Base-by-base conservation (phyloP, 2,888 invertebrate genomes). In the Poecilobothrus nobilitatus region DNA sequence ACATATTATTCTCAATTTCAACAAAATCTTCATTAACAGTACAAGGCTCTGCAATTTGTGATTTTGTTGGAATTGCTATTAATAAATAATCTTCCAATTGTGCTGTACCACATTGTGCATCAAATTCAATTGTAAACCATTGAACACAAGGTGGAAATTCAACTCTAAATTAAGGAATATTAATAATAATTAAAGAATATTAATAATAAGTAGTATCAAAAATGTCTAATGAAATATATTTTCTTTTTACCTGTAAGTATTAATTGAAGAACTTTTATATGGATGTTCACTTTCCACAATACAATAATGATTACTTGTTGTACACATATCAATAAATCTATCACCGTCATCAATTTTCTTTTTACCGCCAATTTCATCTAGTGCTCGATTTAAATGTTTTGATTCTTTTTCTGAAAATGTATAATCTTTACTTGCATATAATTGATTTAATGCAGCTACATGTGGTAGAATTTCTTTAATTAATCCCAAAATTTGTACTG, bases 201-300 rank as follows among this genome's bases (percentile, higher is more conserved):
- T 27, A 4, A n/a, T n/a, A n/a, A n/a, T 15, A 44, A 10, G n/a
- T 53, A 53, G 10, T 12, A 27, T 22, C 12, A 63, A 18, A 61
- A 66, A 33, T 33, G 37, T 15, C 37, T 12, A n/a, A 64, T 0
- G 61, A 20, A 37, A 62, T 62, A 10, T 6, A 44, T 10, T 10
- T n/a, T 53, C 18, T 4, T 4, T 9, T 69, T 80, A 91, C 90
- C 89, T 87, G 81, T 91, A 94, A 78, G 93, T 92, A 63, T 90
- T 88, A 44, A 95, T 90, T 21, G 90, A 87, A 1, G 95, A 90
- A 63, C 94, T 91, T 80, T 92, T 92, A 82, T 98, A 98, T 0
- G 98, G 98, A 84, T 98, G 98, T 63, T 96, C 95, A 79, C 96
- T 96, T 83, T 98, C 97, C 1, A 96, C 88, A 85, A 94, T 89